phyloP scores from a whole-genome alignment of 35 echinoderm and acorn worm species.

The Acanthaster planci region DNA sequence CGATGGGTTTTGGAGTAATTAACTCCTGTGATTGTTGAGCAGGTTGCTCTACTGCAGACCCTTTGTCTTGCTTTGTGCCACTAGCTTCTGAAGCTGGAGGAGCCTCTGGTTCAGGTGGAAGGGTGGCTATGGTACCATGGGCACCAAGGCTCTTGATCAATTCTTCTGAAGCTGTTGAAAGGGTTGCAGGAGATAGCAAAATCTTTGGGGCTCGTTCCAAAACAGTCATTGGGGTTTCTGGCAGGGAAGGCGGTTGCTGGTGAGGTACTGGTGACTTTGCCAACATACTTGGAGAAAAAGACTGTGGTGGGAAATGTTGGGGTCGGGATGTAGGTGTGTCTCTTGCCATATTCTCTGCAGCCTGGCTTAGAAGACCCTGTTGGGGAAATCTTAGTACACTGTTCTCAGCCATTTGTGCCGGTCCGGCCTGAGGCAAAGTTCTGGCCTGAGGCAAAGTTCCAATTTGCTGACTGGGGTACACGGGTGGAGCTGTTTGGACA shows the following conservation, averaged over 20 bases:
- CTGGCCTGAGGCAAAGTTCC: constrained; percentile 6
- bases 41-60: too few relatives aligned
- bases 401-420: neutral
- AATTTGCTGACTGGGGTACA: neutral
- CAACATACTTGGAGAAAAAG: neutral
- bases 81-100: neutral
- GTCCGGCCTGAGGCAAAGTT: neutral
- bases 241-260: neutral
- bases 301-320: neutral
- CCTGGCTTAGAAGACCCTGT: neutral
- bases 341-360: neutral
- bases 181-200: constrained; percentile 2
- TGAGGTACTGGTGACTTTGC: constrained; percentile 6
- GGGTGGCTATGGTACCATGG: neutral
- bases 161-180: constrained; percentile 16
- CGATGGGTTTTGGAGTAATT: too few relatives aligned
- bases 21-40: too few relatives aligned
- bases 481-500: neutral
- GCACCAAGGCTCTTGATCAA: constrained; percentile 1
- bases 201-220: constrained; percentile 18
- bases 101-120: neutral
- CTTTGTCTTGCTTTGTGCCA: too few relatives aligned
- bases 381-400: neutral
- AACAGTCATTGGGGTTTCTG: constrained; percentile 6
- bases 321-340: neutral